Conservation (phyloP, 2,797 vertebrate species). For the Gymnothorax javanicus region DNA sequence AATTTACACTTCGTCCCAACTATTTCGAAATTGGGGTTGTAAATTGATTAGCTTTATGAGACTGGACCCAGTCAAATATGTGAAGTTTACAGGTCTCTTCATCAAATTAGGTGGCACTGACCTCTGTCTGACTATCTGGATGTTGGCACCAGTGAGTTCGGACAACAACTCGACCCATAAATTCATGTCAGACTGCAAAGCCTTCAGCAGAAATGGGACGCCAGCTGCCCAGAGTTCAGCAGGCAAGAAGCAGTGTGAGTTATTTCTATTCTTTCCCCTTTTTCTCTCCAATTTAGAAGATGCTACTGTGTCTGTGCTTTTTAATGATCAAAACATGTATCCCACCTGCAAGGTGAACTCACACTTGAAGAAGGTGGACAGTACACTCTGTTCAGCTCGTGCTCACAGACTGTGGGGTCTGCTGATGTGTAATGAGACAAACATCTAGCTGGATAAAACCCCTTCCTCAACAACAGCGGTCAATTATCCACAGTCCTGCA, state of each 20-base stretch:
- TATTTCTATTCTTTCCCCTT: too few relatives aligned
- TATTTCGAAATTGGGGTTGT: too few relatives aligned
- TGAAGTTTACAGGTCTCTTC: constrained; percentile 98
- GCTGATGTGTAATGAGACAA: not conserved
- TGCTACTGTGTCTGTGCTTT: too few relatives aligned
- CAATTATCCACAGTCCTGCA: not conserved
- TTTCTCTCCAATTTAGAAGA: too few relatives aligned
- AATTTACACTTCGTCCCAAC: too few relatives aligned
- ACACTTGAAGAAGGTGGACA: not conserved
- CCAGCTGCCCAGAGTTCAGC: constrained; percentile 94
- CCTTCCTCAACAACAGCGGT: not conserved
- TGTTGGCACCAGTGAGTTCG: constrained; percentile 98
- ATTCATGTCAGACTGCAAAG: constrained; percentile 93
- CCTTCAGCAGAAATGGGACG: constrained; percentile 96
- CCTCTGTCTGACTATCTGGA: constrained; percentile 95
- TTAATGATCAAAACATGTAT: too few relatives aligned
- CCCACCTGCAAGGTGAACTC: not conserved
- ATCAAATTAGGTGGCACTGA: constrained; percentile 95
- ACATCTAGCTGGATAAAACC: not conserved
- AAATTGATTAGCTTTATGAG: too few relatives aligned
- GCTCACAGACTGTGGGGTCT: not conserved
- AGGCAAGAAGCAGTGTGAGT: not conserved
- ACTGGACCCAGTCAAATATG: constrained; percentile 92
- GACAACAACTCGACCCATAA: constrained; percentile 97
- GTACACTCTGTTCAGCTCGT: not conserved